phyloP scores from a whole-genome alignment of 2,888 invertebrate genomes.

The Catocala nupta region DNA sequence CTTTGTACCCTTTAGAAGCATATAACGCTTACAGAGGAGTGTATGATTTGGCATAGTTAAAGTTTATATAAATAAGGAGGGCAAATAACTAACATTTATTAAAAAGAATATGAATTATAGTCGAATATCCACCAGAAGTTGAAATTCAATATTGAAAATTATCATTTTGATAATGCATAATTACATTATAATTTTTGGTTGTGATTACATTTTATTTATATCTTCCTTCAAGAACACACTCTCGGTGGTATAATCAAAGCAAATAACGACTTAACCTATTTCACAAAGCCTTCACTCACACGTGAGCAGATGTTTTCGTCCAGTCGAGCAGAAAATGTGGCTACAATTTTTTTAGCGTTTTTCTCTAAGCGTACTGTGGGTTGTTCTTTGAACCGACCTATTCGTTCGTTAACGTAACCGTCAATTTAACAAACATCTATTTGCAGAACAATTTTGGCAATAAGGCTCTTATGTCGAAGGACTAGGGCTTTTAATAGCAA shows the following conservation, averaged over 20 bases:
- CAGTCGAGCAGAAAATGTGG: slow-evolving; percentile 69
- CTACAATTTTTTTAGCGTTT: slow-evolving; percentile 64
- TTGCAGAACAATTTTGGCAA: slow-evolving; percentile 11
- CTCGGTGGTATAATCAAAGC: slow-evolving; percentile 23
- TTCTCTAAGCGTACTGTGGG: slow-evolving; percentile 56
- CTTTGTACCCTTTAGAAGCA: too few species aligned
- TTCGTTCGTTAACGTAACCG: slow-evolving; percentile 66
- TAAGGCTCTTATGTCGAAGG: slow-evolving; percentile 17
- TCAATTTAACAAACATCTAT: slow-evolving; percentile 44
- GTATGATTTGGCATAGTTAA: too few species aligned
- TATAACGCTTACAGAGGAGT: too few species aligned
- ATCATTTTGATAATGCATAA: too few species aligned
- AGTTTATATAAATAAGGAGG: too few species aligned
- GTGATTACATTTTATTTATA: not conserved
- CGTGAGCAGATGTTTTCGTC: slow-evolving; percentile 67
- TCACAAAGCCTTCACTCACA: slow-evolving; percentile 45
- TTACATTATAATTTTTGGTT: too few species aligned
- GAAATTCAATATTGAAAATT: too few species aligned
- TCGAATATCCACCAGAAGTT: too few species aligned
- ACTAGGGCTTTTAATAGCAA: slow-evolving; percentile 13
- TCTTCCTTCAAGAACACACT: slow-evolving; percentile 20
- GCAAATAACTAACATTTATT: too few species aligned
- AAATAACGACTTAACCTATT: slow-evolving; percentile 45
- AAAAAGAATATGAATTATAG: too few species aligned
- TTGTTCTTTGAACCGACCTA: slow-evolving; percentile 73